A percentile compares a stretch with the other conserved stretches of the same genome.
These are phyloP conservation scores for Periophthalmus modestus DNA, from an alignment of 2,113 vertebrate species.

Conservation along the genomic window DNA sequence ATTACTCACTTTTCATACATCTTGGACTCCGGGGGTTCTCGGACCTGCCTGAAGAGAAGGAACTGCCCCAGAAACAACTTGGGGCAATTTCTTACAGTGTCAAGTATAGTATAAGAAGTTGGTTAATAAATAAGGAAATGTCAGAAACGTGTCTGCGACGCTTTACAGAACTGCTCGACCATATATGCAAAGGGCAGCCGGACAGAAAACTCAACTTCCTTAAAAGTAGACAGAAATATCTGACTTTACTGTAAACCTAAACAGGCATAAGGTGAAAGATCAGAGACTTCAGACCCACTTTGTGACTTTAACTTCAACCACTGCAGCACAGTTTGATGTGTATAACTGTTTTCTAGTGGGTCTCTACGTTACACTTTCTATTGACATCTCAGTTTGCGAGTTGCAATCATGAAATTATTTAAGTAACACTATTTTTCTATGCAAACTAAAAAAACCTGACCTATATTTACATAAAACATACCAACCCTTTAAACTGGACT, in stretches of 20 bases:
- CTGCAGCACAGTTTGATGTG: too few relatives aligned
- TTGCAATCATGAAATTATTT: too few relatives aligned
- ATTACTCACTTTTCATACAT: conserved; percentile 70
- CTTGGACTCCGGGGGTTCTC: conserved; percentile 36
- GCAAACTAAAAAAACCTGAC: too few relatives aligned
- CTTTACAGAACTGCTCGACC: not conserved
- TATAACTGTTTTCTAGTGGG: too few relatives aligned
- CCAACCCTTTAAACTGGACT: too few relatives aligned
- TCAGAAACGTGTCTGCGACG: not conserved
- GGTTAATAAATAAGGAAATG: not conserved
- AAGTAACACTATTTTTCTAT: too few relatives aligned
- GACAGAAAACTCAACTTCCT: conserved; percentile 43
- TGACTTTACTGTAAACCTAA: conserved; percentile 47
- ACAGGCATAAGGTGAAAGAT: not conserved
- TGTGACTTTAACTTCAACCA: not conserved
- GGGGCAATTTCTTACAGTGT: conserved; percentile 22
- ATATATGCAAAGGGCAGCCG: conserved; percentile 15
- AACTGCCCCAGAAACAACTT: conserved; percentile 22
- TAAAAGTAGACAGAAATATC: conserved; percentile 31
- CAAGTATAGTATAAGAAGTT: not conserved
- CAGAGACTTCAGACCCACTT: not conserved
- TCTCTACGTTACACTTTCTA: too few relatives aligned
- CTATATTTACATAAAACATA: too few relatives aligned
- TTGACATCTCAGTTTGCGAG: too few relatives aligned
- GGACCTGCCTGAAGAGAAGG: conserved; percentile 32